Conservation (phyloP, 2,888 invertebrate genomes). For the Ichneumon xanthorius region DNA sequence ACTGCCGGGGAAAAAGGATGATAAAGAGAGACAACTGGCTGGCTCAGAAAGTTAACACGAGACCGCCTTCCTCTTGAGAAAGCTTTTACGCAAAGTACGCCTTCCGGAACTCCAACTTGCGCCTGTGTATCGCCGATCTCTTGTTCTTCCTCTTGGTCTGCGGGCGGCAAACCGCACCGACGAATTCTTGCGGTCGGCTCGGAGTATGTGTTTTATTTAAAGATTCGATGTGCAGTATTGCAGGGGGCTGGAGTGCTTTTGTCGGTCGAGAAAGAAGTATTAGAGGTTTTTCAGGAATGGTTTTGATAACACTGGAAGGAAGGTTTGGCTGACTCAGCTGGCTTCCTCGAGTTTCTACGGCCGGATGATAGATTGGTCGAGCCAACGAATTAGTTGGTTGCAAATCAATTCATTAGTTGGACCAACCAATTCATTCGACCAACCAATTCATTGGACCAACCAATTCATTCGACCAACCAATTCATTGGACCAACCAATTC, state of each 20-base stretch:
- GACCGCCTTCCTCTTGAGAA: conserved; percentile 40
- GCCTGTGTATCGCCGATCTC: neutral
- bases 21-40: conserved; percentile 32
- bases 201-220: conserved; percentile 11
- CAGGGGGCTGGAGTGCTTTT: neutral
- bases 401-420: no score
- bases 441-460: no score
- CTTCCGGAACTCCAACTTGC: conserved; percentile 31
- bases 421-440: no score
- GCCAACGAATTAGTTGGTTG: no score
- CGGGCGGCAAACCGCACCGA: conserved; percentile 19
- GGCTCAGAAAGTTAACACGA: conserved; percentile 46
- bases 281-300: neutral
- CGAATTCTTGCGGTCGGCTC: conserved; percentile 19
- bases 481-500: no score
- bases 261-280: neutral
- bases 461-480: no score
- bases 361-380: no score
- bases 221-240: neutral
- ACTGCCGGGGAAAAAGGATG: conserved; percentile 27
- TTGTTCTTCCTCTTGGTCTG: conserved; percentile 30
- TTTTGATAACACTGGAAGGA: neutral
- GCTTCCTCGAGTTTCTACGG: neutral
- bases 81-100: conserved; percentile 33
- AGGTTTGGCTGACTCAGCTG: neutral